Evolutionary conservation across 2,888 invertebrate genomes (phyloP), one percentile per base, ranked within the genome.

Genomic region (Belgica antarctica): DNA sequence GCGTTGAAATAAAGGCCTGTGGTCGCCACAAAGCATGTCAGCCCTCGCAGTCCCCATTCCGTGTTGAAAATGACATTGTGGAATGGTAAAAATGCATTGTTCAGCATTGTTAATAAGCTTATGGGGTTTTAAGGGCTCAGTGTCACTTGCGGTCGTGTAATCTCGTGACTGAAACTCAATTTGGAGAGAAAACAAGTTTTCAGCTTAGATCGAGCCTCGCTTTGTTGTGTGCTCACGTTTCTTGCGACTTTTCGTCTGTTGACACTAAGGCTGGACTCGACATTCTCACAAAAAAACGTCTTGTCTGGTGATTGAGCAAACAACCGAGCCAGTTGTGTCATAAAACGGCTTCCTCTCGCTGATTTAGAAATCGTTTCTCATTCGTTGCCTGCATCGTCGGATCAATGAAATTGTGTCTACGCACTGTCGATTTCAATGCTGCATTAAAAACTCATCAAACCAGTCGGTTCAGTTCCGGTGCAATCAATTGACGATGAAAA

Each of bases 401-500:
- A 52, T 19, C 46, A 41, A 66, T 24, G 41, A 47, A n/a, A 47
- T n/a, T n/a, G n/a, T 22, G 27, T 66, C 65, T 46, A 66, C 47
- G 65, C 46, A 66, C 65, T 47, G 65, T 47, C 65, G 47, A 66
- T 63, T 47, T 65, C 27, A 65, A 46, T 65, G 27, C 1, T 31
- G 62, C 62, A 59, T 59, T 24, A 52, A 52, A 52, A 52, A 24
- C 22, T 52, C 62, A 36, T 62, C 17, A 62, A 36, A 62, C 28
- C 65, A 65, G 34, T 68, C 19, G 19, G n/a, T 47, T 31, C n/a
- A 47, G 68, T 68, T 68, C 57, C 68, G 57, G 57, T 68, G 57
- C 31, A 68, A 57, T 68, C 57, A 68, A 57, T 31, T 65, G 25
- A 31, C 34, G 17, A 34, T 25, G 62, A 28, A 46, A 25, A 27